phyloP scores from a whole-genome alignment of 2,888 invertebrate species.

The Margaritifera margaritifera region DNA sequence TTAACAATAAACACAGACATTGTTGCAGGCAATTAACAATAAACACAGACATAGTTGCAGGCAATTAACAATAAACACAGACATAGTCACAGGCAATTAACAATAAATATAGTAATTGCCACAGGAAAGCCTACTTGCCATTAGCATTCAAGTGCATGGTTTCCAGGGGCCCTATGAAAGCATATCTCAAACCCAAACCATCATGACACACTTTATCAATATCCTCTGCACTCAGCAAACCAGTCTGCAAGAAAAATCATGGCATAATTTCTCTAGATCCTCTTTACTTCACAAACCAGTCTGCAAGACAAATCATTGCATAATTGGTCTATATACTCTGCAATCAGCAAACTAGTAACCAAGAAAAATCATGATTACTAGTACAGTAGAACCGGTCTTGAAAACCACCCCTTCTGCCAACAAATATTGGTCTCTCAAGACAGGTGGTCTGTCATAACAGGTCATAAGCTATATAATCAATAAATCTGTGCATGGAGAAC shows the following conservation, averaged over 20 bases:
- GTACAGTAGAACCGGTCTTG: too few species aligned
- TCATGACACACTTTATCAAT: slow-evolving; percentile 93
- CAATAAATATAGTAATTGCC: neutral
- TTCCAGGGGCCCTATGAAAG: slow-evolving; percentile 94
- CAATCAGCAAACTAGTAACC: too few species aligned
- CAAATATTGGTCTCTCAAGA: too few species aligned
- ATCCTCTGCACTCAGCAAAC: slow-evolving; percentile 88
- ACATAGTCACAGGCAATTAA: neutral
- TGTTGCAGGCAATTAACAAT: neutral
- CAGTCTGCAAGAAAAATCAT: slow-evolving; percentile 75
- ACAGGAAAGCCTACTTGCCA: slow-evolving; percentile 45
- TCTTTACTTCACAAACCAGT: slow-evolving; percentile 82
- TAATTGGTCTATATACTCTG: too few species aligned
- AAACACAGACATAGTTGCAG: too few species aligned
- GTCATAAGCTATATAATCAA: too few species aligned
- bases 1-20: too few species aligned
- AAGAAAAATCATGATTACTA: too few species aligned
- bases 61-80: neutral
- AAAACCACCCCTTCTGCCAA: too few species aligned
- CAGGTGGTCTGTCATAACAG: too few species aligned
- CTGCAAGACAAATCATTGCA: slow-evolving; percentile 55
- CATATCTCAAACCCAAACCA: slow-evolving; percentile 95
- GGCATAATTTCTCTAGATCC: too few species aligned
- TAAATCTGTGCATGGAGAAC: too few species aligned
- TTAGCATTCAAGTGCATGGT: slow-evolving; percentile 93